Evolutionary conservation across 2,888 invertebrate genomes (phyloP), one percentile per base, ranked within the genome.

Genomic region (Sclerodermus sp.): DNA sequence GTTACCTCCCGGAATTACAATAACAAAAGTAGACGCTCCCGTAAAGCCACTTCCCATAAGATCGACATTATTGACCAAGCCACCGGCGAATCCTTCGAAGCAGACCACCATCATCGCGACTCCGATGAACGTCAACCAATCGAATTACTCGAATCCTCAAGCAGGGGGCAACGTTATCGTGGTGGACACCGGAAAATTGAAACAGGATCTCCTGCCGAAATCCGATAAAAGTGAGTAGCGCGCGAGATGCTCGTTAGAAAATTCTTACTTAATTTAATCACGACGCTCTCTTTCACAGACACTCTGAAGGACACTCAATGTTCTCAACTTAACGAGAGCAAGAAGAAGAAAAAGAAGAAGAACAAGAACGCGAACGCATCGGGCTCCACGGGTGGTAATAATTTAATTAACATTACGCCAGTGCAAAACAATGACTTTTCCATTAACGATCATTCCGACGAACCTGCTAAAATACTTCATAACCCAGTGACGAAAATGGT

Each of bases 1-100:
- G 49, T 55, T 91, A 38, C 91, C 91, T 0, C 90, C 91, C 0
- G 91, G 91, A n/a, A 91, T 91, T 40, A 91, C 89, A 0, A 82
- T 90, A 34, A 90, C 89, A 0, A 83, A 89, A 51, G 89, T 90
- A 0, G 87, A 87, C 45, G 77, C 74, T 2, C 78, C 79, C 1
- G 61, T 66, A 1, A 76, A 71, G 44, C 69, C 68, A 14, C 57
- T 74, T 30, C 75, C 75, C 0, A 68, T 76, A 10, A 76, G 70
- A 58, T 68, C 75, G 1, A 62, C 70, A 1, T 68, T 70, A 1
- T 57, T 72, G 55, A 69, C 69, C 2, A 76, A 75, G 48, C 70
- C 74, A 6, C 34, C 34, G 2, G 66, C 67, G 13, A 67, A 60
- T 38, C 66, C 70, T 13, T 65, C 73, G 2, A 77, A 77, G 38